Percentiles rank a stretch among this genome's conserved stretches.
Evolutionary conservation across 2,113 vertebrate species (phyloP).

Genomic region (Cebidichthys violaceus): DNA sequence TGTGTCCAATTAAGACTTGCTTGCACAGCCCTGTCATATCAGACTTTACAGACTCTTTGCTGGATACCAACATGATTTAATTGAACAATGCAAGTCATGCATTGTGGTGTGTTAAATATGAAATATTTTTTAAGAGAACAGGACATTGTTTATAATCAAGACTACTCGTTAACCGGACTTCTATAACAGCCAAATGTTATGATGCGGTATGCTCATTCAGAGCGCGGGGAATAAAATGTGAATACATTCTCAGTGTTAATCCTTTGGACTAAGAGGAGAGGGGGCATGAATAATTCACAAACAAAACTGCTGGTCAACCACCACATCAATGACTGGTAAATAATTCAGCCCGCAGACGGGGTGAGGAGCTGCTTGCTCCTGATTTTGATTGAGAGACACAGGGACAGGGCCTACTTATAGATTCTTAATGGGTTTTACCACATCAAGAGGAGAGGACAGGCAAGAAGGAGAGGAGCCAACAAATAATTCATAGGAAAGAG

Average conservation of each 20-base stretch:
- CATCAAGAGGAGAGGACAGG: slow-evolving; percentile 75
- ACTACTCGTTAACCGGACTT: slow-evolving; percentile 26
- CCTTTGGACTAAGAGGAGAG: slow-evolving; percentile 69
- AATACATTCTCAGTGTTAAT: slow-evolving; percentile 75
- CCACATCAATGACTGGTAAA: slow-evolving; percentile 82
- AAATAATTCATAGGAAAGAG: slow-evolving; percentile 80
- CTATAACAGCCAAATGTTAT: slow-evolving; percentile 34
- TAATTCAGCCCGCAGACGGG: slow-evolving; percentile 79
- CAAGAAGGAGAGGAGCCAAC: slow-evolving; percentile 67
- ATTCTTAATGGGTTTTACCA: slow-evolving; percentile 81
- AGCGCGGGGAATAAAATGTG: slow-evolving; percentile 67
- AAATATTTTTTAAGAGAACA: slow-evolving; percentile 8
- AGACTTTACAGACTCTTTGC: slow-evolving; percentile 21
- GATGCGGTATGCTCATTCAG: slow-evolving; percentile 45
- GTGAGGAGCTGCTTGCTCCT: slow-evolving; percentile 74
- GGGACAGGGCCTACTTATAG: slow-evolving; percentile 77
- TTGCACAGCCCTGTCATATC: slow-evolving; percentile 24
- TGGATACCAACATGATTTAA: slow-evolving; percentile 24
- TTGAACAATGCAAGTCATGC: slow-evolving; percentile 14
- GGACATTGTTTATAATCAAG: slow-evolving; percentile 23
- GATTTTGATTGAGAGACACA: slow-evolving; percentile 82
- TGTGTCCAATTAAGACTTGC: slow-evolving; percentile 38
- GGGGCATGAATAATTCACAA: slow-evolving; percentile 80
- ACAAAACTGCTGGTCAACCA: slow-evolving; percentile 81
- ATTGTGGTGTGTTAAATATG: slow-evolving; percentile 8